These are phyloP conservation scores for Pygoscelis adeliae DNA, from an alignment of 2,113 vertebrate species.

Conservation along the genomic window DNA sequence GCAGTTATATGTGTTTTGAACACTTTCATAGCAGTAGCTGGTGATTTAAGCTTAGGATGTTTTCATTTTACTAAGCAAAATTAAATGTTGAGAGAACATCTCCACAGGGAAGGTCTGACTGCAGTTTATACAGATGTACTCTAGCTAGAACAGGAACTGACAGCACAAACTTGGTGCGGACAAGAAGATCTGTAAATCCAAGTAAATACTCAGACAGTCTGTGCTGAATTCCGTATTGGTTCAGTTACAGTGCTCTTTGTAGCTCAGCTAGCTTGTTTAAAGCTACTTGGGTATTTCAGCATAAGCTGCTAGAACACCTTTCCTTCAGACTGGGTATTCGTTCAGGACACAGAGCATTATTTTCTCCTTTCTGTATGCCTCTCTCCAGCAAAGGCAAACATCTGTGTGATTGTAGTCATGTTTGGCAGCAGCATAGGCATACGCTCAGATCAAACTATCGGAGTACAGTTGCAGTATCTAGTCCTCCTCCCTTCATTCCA, in stretches of 20 bases:
- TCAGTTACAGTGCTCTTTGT: not conserved
- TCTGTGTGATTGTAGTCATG: not conserved
- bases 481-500: not conserved
- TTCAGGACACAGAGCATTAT: not conserved
- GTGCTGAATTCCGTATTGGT: not conserved
- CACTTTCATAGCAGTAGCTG: not conserved
- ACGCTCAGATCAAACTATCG: not conserved
- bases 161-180: not conserved
- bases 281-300: not conserved
- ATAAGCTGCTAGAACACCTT: not conserved
- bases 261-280: not conserved
- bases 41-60: not conserved
- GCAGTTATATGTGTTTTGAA: not conserved
- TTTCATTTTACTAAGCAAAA: constrained; percentile 1
- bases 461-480: not conserved
- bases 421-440: not conserved
- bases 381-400: not conserved
- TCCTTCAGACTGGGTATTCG: not conserved
- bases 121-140: not conserved
- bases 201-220: not conserved
- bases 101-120: not conserved
- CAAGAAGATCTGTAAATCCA: not conserved
- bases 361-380: not conserved
- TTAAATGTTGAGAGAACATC: not conserved
- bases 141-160: not conserved